Conservation (phyloP, 1,140 invertebrate species). For the Drosophila neocordata region DNA sequence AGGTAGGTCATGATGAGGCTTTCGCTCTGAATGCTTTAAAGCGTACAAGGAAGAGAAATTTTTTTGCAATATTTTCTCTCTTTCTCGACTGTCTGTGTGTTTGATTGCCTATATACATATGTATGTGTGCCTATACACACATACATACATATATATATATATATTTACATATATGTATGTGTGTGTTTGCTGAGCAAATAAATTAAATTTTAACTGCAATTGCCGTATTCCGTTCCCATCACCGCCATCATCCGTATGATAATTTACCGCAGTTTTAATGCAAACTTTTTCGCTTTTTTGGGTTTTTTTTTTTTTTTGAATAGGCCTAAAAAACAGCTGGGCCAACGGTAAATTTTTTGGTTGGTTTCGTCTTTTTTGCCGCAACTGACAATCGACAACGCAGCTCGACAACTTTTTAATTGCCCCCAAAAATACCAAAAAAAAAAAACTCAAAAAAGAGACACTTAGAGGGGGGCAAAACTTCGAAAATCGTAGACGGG, state of each 20-base stretch:
- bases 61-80: constrained; percentile 9
- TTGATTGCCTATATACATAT: not conserved
- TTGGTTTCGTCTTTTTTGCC: constrained; percentile 5
- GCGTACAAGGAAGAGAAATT: constrained; percentile 53
- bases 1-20: constrained; percentile 47
- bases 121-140: not conserved
- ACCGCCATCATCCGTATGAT: constrained; percentile 10
- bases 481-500: constrained; percentile 58
- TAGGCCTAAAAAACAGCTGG: constrained; percentile 26
- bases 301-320: not conserved
- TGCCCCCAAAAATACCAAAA: constrained; percentile 54
- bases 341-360: constrained; percentile 21
- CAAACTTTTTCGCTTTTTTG: not conserved
- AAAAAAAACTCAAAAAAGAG: constrained; percentile 29
- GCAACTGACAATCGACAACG: constrained; percentile 51
- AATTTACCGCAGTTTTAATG: constrained; percentile 3
- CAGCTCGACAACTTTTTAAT: constrained; percentile 74
- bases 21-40: constrained; percentile 17
- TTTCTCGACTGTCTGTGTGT: not conserved
- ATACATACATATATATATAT: not conserved
- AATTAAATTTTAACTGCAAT: constrained; percentile 28
- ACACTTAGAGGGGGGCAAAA: constrained; percentile 20
- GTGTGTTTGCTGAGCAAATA: constrained; percentile 50
- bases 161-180: not conserved
- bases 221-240: constrained; percentile 25